Evolutionary conservation across 1,140 invertebrate species (phyloP), one percentile per base, ranked within the genome.

Genomic region (Theocolax elegans): DNA sequence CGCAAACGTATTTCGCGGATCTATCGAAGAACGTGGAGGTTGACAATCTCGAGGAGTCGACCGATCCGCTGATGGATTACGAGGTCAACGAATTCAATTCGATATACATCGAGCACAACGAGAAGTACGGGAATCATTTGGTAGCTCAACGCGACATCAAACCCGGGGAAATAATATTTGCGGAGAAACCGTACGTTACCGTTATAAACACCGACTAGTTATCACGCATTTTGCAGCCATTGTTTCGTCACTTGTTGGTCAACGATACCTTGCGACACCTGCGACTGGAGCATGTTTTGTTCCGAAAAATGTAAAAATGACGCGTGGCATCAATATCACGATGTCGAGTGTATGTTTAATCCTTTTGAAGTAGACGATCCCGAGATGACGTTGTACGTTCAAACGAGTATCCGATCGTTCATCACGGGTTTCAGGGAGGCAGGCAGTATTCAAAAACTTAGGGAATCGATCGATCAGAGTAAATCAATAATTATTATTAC

Each of bases 271-370:
- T 93, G 92, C 79, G 75, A 87, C 8, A 77, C 80, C 27, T 93
- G 92, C 81, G 88, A 87, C 15, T 84, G 87, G 81, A 87, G 87
- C 6, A 81, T 92, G 67, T 95, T 90, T 79, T 97, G 95, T 77
- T 89, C 87, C 72, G 81, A 88, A 49, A 79, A 87, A 54, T 97
- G 95, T 81, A 86, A 84, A 71, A 75, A 85, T 21, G 80, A 81
- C 15, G 90, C 92, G 7, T 89, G 87, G 85, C 79, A 85, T 17
- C 79, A 81, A 7, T 93, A 90, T 80, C 95, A 97, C 80, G 83
- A 87, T 75, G 88, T 89, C 74, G 95, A 96, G 86, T 97, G 95
- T 81, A 76, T 85, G n/a, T n/a, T n/a, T n/a, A n/a, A n/a, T n/a
- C n/a, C n/a, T n/a, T n/a, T n/a, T n/a, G n/a, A n/a, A n/a, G n/a